Conservation (phyloP, 1,140 invertebrate species). For the Phymastichus coffea region DNA sequence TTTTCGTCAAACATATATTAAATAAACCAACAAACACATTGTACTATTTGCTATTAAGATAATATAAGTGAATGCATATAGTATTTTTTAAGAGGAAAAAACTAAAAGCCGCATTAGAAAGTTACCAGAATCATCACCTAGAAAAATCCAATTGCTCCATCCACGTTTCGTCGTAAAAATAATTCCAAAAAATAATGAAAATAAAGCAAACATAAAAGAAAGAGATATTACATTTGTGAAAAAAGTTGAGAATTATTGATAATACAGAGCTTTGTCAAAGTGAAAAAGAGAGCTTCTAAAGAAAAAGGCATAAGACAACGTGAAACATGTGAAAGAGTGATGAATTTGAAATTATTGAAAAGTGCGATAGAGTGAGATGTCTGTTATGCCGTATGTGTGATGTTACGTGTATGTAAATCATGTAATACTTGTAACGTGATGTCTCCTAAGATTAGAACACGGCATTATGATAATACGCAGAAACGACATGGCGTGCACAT, state of each 20-base stretch:
- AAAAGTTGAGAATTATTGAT: constrained; percentile 4
- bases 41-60: constrained; percentile 4
- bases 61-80: constrained; percentile 16
- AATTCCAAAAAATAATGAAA: constrained; percentile 24
- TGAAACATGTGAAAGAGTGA: neutral
- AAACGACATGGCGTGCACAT: constrained; percentile 38
- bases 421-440: constrained; percentile 53
- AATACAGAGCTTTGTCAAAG: neutral
- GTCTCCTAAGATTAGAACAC: constrained; percentile 48
- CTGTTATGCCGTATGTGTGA: constrained; percentile 48
- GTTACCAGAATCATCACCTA: constrained; percentile 11
- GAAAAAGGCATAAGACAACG: no score
- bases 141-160: constrained; percentile 30
- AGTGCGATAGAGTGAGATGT: constrained; percentile 33
- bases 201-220: constrained; percentile 19
- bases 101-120: neutral
- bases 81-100: constrained; percentile 20
- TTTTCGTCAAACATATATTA: constrained; percentile 8
- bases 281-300: no score
- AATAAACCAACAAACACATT: no score
- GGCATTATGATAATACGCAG: constrained; percentile 36
- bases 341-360: no score
- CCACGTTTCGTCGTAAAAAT: constrained; percentile 42
- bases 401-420: constrained; percentile 53
- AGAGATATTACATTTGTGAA: constrained; percentile 1